Base-by-base conservation (phyloP, 1,140 invertebrate genomes). In the Lerema accius region DNA sequence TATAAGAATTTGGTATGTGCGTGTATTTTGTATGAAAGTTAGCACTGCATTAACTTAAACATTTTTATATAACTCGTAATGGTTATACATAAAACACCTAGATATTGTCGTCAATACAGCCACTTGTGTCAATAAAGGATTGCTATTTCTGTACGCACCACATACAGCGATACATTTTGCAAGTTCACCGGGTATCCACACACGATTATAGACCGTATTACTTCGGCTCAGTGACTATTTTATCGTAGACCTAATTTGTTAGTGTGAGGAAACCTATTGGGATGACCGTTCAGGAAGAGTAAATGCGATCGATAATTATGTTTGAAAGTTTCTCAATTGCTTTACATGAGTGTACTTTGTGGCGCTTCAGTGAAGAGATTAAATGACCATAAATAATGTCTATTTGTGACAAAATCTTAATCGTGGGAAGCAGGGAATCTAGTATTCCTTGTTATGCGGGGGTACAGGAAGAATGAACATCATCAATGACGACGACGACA, bases 51-150 rank as follows among this genome's bases (percentile, higher is more conserved):
- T 32, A 32, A 32, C 4, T 32, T 4, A 10, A 32, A 32, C 9
- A 10, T 37, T 37, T n/a, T 37, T 37, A 37, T 37, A 37, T 37
- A 37, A 37, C 2, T 11, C 0, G n/a, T 37, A 37, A 37, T 37
- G 4, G n/a, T 37, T 37, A 0, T 11, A 37, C 35, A 37, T 32
- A 32, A 16, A 11, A 17, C 35, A 59, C 16, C 7, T 46, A 23
- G 7, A 59, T 65, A 45, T 61, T n/a, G n/a, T n/a, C 67, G 59
- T 70, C 70, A 67, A 69, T 66, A 45, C 48, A 60, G 46, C 66
- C 73, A 75, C 73, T 75, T 75, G 73, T 75, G 50, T 75, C 73
- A 75, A 75, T 75, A 75, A 71, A 69, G 45, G 55, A 58, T 46
- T 26, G 55, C 55, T 65, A 65, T 65, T 65, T 53, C 39, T 28